These are phyloP conservation scores for Anolis apletophallus DNA, from an alignment of 2,797 vertebrate genomes.

Conservation along the genomic window DNA sequence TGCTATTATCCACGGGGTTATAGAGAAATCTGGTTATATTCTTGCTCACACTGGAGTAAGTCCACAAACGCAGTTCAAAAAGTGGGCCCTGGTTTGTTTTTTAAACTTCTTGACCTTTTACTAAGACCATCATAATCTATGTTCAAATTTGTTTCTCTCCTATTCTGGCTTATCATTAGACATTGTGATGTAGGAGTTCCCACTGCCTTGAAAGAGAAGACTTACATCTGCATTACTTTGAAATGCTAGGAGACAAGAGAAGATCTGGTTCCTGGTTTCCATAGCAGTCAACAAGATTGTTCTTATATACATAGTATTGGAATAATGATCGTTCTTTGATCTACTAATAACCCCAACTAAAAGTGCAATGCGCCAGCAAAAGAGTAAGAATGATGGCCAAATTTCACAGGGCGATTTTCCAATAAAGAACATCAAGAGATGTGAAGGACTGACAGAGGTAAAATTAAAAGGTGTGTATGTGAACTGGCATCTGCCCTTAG, in stretches of 20 bases:
- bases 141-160: not conserved
- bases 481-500: too few species aligned
- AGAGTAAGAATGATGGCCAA: not conserved
- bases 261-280: not conserved
- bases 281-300: not conserved
- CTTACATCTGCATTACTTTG: conserved; percentile 13
- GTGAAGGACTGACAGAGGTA: not conserved
- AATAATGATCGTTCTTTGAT: conserved; percentile 18
- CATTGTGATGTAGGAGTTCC: not conserved
- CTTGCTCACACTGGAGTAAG: not conserved
- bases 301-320: not conserved
- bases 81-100: not conserved
- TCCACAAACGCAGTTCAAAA: not conserved
- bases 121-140: not conserved
- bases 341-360: not conserved
- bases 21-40: not conserved
- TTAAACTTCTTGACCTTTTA: not conserved
- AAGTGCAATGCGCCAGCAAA: not conserved
- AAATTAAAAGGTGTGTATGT: not conserved
- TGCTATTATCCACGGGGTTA: too few species aligned
- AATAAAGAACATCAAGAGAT: not conserved
- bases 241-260: conserved; percentile 7
- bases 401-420: not conserved
- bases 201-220: conserved; percentile 29
- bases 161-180: too few species aligned